Percentiles rank a stretch among this genome's conserved stretches.
These are phyloP conservation scores for Notarius lentiginosus DNA, from an alignment of 2,113 vertebrate species.

Conservation along the genomic window DNA sequence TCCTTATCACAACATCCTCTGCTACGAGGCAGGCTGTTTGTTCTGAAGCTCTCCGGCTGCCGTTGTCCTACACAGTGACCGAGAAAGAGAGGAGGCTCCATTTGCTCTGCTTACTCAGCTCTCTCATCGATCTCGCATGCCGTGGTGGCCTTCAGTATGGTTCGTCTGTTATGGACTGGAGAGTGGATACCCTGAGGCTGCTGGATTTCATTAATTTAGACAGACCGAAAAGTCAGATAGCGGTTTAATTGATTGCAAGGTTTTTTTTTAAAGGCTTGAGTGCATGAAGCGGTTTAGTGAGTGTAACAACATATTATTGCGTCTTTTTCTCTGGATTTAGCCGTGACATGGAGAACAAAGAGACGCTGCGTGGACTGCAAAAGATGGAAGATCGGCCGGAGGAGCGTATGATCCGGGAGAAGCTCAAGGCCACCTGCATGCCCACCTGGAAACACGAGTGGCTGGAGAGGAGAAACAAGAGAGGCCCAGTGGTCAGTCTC, in stretches of 20 bases:
- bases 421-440: conserved; percentile 89
- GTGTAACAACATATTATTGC: not conserved
- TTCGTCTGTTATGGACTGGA: not conserved
- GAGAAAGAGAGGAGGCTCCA: not conserved
- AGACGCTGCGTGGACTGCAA: conserved; percentile 84
- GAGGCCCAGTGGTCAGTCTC: conserved; percentile 81
- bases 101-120: conserved; percentile 23
- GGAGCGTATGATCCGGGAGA: conserved; percentile 88
- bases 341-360: conserved; percentile 86
- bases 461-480: conserved; percentile 82
- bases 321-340: conserved; percentile 60
- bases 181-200: not conserved
- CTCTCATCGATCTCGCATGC: not conserved
- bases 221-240: not conserved
- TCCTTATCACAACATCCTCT: conserved; percentile 57
- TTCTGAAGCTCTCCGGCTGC: conserved; percentile 33
- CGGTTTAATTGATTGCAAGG: not conserved
- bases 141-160: not conserved
- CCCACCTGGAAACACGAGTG: conserved; percentile 91
- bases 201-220: not conserved
- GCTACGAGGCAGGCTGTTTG: conserved; percentile 31
- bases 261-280: not conserved
- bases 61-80: not conserved
- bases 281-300: not conserved
- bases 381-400: conserved; percentile 92